These are phyloP conservation scores for Cathartes aura DNA, from an alignment of 2,113 vertebrate genomes.

Conservation along the genomic window DNA sequence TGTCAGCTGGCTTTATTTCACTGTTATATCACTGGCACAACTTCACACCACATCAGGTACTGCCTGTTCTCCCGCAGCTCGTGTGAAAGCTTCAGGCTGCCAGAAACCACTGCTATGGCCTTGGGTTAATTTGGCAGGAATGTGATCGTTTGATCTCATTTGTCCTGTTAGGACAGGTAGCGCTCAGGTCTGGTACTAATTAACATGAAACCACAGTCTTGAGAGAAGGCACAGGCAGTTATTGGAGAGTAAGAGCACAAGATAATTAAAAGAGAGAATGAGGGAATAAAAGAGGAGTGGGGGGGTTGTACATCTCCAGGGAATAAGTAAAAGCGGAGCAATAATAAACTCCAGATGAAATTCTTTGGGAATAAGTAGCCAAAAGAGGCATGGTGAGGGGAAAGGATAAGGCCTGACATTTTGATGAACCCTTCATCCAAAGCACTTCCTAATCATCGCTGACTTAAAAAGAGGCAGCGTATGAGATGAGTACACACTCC, in stretches of 20 bases:
- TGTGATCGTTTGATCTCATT: neutral
- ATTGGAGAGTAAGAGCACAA: neutral
- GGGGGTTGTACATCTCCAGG: neutral
- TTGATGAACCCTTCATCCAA: neutral
- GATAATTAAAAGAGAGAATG: neutral
- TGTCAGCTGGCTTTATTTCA: neutral
- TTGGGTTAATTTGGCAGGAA: neutral
- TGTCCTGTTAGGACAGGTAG: neutral
- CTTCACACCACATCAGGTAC: neutral
- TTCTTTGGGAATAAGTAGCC: neutral
- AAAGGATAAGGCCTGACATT: neutral
- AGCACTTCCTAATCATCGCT: neutral
- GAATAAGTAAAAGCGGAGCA: neutral
- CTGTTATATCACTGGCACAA: neutral
- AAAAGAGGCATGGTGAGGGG: neutral
- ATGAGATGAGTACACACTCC: neutral
- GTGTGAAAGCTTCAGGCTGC: neutral
- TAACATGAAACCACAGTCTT: neutral
- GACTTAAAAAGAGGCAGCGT: neutral
- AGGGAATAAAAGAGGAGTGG: neutral
- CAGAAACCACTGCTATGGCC: neutral
- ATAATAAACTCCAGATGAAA: neutral
- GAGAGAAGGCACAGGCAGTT: neutral
- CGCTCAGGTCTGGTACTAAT: neutral
- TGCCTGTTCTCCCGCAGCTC: neutral